Percentiles rank a stretch among this genome's conserved stretches.
Evolutionary conservation across 1,140 invertebrate species (phyloP).

Genomic region (Trachymyrmex cornetzi): DNA sequence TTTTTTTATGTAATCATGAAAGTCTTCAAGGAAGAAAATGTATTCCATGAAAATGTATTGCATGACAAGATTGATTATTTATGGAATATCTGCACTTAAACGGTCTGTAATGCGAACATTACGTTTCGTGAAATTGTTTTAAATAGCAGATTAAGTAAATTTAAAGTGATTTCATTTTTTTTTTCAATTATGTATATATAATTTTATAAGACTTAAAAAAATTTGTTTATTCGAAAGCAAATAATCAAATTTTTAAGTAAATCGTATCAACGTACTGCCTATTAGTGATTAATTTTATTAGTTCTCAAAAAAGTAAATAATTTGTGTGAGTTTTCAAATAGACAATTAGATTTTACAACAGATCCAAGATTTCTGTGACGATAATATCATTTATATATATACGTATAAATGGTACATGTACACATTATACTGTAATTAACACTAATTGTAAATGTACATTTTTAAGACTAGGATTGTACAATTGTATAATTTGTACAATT

Average conservation of each 20-base stretch:
- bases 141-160: background rate
- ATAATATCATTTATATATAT: conserved; percentile 4
- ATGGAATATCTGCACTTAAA: background rate
- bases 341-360: conserved; percentile 6
- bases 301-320: conserved; percentile 45
- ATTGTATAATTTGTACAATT: conserved; percentile 73
- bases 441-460: conserved; percentile 73
- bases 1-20: conserved; percentile 79
- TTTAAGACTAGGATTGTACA: conserved; percentile 63
- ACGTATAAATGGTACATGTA: background rate
- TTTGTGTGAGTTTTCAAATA: conserved; percentile 21
- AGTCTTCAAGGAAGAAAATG: background rate
- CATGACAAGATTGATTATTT: background rate
- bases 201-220: conserved; percentile 9
- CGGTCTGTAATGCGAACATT: conserved; percentile 32
- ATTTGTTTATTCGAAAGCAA: background rate
- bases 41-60: background rate
- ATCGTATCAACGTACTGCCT: conserved; percentile 50
- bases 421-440: conserved; percentile 61
- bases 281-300: conserved; percentile 49
- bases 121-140: background rate
- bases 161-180: background rate
- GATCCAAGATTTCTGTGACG: background rate
- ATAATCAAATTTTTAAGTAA: conserved; percentile 13
- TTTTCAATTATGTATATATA: background rate